These are phyloP conservation scores for Sciurus niger DNA, from an alignment of 2,113 vertebrate genomes.

Conservation along the genomic window DNA sequence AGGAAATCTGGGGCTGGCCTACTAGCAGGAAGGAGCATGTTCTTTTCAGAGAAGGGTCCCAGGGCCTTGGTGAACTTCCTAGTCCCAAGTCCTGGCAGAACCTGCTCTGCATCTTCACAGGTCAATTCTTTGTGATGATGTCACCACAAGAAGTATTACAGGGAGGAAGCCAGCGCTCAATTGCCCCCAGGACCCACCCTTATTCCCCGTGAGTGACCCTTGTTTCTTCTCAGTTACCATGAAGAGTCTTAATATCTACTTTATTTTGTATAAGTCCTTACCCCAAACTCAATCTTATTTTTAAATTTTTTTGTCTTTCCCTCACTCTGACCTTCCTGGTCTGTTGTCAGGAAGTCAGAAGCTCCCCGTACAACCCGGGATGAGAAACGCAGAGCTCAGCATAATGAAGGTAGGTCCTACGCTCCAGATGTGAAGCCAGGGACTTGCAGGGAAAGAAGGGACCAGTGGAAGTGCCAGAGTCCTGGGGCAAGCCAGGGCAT, in stretches of 20 bases:
- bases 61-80: not conserved
- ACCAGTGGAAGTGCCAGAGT: too few relatives aligned
- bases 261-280: not conserved
- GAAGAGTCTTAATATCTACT: not conserved
- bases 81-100: not conserved
- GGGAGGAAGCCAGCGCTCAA: slow-evolving; percentile 93
- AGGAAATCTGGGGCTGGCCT: not conserved
- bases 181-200: slow-evolving; percentile 94
- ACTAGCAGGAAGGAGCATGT: not conserved
- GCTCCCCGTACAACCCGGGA: slow-evolving; percentile 94
- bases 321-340: not conserved
- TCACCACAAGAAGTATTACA: slow-evolving; percentile 96
- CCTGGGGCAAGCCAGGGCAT: too few relatives aligned
- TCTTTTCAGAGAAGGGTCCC: not conserved
- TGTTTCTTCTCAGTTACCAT: not conserved
- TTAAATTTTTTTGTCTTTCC: not conserved
- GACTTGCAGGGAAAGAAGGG: too few relatives aligned
- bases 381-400: slow-evolving; percentile 96
- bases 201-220: slow-evolving; percentile 93
- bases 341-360: slow-evolving; percentile 92
- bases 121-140: slow-evolving; percentile 99
- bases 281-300: not conserved
- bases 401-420: slow-evolving; percentile 93
- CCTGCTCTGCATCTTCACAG: slow-evolving; percentile 79
- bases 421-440: too few relatives aligned